Conservation (phyloP, 2,113 vertebrate species). For the Monopterus albus region DNA sequence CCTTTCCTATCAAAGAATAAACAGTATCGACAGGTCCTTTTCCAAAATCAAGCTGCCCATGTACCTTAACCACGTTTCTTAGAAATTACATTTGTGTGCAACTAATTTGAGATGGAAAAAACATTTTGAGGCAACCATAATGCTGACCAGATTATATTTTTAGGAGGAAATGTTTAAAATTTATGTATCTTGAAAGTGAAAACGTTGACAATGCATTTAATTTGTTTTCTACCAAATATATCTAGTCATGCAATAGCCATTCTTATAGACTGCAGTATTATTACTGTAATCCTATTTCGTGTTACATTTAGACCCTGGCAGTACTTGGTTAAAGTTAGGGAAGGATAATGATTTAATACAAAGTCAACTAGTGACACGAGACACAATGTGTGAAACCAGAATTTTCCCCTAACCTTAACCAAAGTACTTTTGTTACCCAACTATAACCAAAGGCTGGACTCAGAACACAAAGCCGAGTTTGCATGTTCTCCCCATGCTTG, state of each 20-base stretch:
- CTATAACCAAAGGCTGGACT: neutral
- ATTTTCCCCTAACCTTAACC: neutral
- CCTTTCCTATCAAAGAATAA: conserved; percentile 22
- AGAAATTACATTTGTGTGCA: neutral
- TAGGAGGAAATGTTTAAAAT: neutral
- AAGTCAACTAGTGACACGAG: too few species aligned
- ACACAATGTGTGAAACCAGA: too few species aligned
- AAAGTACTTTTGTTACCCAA: neutral
- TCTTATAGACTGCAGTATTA: too few species aligned
- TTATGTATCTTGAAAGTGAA: neutral
- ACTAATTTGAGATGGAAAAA: neutral
- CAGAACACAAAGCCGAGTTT: too few species aligned
- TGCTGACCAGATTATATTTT: neutral
- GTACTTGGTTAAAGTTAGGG: neutral
- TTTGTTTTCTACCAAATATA: neutral
- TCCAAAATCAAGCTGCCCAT: neutral
- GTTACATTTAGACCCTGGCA: neutral
- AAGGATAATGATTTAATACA: neutral
- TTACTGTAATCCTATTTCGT: too few species aligned
- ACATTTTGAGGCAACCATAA: neutral
- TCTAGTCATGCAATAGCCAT: neutral
- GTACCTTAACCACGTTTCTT: neutral
- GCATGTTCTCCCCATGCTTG: too few species aligned
- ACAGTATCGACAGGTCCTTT: neutral
- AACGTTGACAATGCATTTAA: neutral